Conservation (phyloP, 2,797 vertebrate species). For the Enteromius treurensis region DNA sequence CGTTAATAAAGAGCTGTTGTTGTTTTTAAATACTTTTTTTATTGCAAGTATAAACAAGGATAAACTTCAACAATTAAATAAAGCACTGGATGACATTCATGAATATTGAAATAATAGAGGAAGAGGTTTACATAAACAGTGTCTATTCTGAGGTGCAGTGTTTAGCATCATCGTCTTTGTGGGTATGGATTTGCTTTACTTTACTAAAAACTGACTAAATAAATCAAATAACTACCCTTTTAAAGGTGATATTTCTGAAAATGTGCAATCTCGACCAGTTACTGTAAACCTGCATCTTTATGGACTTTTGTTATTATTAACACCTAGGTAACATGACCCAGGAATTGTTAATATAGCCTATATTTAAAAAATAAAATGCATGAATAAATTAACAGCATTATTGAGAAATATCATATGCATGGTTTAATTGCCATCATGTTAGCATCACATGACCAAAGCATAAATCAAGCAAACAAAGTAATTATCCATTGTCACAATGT, state of each 20-base stretch:
- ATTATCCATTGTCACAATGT: background rate
- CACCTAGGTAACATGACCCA: background rate
- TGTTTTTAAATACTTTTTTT: background rate
- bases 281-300: background rate
- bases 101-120: background rate
- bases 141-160: background rate
- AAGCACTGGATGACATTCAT: background rate
- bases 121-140: background rate
- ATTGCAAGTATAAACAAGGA: background rate
- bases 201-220: background rate
- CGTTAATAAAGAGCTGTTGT: background rate
- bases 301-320: background rate
- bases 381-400: background rate
- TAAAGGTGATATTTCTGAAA: background rate
- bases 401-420: background rate
- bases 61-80: background rate
- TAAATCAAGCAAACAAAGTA: background rate
- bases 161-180: slow-evolving; percentile 4
- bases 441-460: background rate
- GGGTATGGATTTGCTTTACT: background rate
- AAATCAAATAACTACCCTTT: background rate
- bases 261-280: background rate
- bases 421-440: background rate
- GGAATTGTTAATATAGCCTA: background rate
- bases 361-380: background rate